Evolutionary conservation across 2,797 vertebrate genomes (phyloP).

Genomic region (Loris lydekkerianus): DNA sequence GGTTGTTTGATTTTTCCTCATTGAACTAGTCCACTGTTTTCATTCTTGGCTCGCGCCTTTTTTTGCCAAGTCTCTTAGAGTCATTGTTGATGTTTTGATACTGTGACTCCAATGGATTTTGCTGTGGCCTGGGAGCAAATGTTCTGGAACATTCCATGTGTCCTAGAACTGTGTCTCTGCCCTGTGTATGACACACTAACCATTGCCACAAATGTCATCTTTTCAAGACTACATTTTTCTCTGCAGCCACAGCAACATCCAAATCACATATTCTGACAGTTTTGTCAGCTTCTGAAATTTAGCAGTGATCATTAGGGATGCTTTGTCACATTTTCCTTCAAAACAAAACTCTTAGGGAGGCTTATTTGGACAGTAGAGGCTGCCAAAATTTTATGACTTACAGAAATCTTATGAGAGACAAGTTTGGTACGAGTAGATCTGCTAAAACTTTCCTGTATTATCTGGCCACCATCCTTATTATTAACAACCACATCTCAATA

Average conservation of each 20-base stretch:
- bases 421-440: not conserved
- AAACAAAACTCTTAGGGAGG: not conserved
- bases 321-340: conserved; percentile 37
- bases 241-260: not conserved
- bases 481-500: not conserved
- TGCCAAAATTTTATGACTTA: not conserved
- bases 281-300: conserved; percentile 32
- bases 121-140: not conserved
- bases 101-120: not conserved
- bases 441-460: not conserved
- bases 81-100: not conserved
- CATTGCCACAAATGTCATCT: not conserved
- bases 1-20: not conserved
- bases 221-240: not conserved
- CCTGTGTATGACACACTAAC: too few relatives aligned
- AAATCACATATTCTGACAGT: not conserved
- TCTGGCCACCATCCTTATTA: not conserved
- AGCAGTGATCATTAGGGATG: conserved; percentile 1
- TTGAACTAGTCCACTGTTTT: not conserved
- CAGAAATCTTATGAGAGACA: not conserved
- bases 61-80: not conserved
- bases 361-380: not conserved
- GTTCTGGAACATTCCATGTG: not conserved
- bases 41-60: not conserved
- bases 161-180: not conserved